phyloP scores from a whole-genome alignment of 2,888 invertebrate species.

The Yponomeuta cagnagella region DNA sequence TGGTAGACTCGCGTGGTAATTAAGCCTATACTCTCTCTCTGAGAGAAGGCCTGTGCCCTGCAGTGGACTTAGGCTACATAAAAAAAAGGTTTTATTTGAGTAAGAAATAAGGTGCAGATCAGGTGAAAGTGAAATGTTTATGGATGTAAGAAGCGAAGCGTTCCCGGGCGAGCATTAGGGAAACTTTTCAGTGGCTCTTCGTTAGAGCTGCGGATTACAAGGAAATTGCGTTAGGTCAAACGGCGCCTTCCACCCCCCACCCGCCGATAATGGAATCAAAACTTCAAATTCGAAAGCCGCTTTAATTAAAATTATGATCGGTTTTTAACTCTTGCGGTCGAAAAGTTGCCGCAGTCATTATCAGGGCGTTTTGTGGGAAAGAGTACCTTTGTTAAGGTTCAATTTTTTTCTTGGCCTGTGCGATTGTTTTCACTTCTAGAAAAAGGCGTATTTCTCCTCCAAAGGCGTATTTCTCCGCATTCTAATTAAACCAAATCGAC shows the following conservation, averaged over 20 bases:
- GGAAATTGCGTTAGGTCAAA: conserved; percentile 65
- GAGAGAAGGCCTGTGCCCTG: too few species aligned
- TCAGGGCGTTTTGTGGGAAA: not conserved
- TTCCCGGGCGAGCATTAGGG: not conserved
- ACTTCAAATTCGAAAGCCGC: conserved; percentile 45
- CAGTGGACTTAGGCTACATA: too few species aligned
- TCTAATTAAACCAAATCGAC: too few species aligned
- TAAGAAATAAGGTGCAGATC: too few species aligned
- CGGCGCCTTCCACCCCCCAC: conserved; percentile 29
- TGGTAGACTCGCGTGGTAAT: too few species aligned
- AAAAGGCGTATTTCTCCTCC: too few species aligned
- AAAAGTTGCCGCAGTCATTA: not conserved
- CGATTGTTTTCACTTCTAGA: too few species aligned
- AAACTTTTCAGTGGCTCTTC: conserved; percentile 25
- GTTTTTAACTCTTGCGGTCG: not conserved
- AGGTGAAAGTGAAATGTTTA: conserved; percentile 59
- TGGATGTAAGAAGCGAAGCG: conserved; percentile 41
- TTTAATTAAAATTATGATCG: conserved; percentile 32
- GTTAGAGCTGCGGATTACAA: conserved; percentile 56
- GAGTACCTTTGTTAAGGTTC: not conserved
- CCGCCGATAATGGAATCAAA: conserved; percentile 53
- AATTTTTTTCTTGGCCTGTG: not conserved
- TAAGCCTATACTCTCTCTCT: too few species aligned
- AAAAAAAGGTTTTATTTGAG: too few species aligned
- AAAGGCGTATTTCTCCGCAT: too few species aligned